These are phyloP conservation scores for Cryptops parisi DNA, from an alignment of 2,888 invertebrate species.

Conservation along the genomic window DNA sequence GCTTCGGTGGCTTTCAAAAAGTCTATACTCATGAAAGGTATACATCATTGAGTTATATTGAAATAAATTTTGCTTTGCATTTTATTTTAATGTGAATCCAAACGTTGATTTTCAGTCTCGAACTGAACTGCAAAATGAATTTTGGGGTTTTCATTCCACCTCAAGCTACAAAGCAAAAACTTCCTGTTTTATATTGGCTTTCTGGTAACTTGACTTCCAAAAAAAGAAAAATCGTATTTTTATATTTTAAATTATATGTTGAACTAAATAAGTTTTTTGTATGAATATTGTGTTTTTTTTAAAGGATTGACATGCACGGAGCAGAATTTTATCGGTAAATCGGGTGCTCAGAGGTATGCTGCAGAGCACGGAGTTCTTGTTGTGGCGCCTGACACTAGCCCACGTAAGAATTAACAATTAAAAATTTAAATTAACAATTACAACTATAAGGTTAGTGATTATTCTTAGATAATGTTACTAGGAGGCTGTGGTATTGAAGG, in stretches of 20 bases:
- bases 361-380: constrained; percentile 70
- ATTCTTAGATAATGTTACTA: too few relatives aligned
- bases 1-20: constrained; percentile 72
- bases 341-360: constrained; percentile 87
- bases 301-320: constrained; percentile 54
- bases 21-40: constrained; percentile 66
- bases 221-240: constrained; percentile 4
- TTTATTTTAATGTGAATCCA: too few relatives aligned
- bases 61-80: too few relatives aligned
- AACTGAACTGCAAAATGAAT: constrained; percentile 77
- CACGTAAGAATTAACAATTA: constrained; percentile 37
- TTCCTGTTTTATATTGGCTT: constrained; percentile 78
- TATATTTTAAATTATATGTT: too few relatives aligned
- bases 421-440: too few relatives aligned
- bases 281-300: constrained; percentile 19
- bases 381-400: constrained; percentile 92
- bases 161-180: constrained; percentile 41
- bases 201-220: constrained; percentile 40
- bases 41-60: too few relatives aligned
- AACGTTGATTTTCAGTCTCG: constrained; percentile 40
- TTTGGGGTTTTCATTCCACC: constrained; percentile 85
- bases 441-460: too few relatives aligned
- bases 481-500: constrained; percentile 75
- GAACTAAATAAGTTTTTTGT: constrained; percentile 8
- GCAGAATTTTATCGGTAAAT: constrained; percentile 87